Evolutionary conservation across 2,113 vertebrate genomes (phyloP).

Genomic region (Eulacestoma nigropectus): DNA sequence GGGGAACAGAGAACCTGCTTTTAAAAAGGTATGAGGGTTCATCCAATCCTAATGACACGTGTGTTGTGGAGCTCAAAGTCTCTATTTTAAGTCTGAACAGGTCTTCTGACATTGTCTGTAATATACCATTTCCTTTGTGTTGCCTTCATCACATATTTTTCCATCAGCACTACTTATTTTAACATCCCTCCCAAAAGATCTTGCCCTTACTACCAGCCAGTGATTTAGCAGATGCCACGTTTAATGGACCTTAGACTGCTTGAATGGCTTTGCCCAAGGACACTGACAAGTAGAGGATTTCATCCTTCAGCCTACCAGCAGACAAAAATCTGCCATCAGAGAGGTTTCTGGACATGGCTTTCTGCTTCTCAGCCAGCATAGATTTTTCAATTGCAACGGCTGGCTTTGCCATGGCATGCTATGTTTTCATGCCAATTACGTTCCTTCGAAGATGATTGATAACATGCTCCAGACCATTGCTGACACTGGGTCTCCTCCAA

Average conservation of each 20-base stretch:
- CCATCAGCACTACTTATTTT: background rate
- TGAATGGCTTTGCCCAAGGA: background rate
- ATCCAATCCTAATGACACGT: background rate
- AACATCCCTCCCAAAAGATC: background rate
- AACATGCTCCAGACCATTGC: background rate
- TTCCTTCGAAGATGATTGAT: background rate
- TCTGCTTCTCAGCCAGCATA: background rate
- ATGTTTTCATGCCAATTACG: background rate
- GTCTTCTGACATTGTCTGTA: background rate
- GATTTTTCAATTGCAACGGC: background rate
- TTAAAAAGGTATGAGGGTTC: background rate
- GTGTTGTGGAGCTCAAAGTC: rapidly evolving
- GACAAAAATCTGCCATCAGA: background rate
- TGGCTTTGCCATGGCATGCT: background rate
- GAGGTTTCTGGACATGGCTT: background rate
- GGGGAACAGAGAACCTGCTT: background rate
- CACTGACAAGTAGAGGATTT: background rate
- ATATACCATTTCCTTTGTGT: background rate
- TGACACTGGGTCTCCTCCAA: background rate
- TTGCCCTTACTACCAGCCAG: background rate
- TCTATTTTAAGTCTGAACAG: background rate
- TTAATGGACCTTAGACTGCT: background rate
- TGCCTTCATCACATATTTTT: background rate
- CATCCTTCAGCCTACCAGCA: background rate
- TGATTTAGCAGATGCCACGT: background rate